Percentiles rank a stretch among this genome's conserved stretches.
phyloP scores from a whole-genome alignment of 2,888 invertebrate genomes.

The Sarcophaga rosellei region DNA sequence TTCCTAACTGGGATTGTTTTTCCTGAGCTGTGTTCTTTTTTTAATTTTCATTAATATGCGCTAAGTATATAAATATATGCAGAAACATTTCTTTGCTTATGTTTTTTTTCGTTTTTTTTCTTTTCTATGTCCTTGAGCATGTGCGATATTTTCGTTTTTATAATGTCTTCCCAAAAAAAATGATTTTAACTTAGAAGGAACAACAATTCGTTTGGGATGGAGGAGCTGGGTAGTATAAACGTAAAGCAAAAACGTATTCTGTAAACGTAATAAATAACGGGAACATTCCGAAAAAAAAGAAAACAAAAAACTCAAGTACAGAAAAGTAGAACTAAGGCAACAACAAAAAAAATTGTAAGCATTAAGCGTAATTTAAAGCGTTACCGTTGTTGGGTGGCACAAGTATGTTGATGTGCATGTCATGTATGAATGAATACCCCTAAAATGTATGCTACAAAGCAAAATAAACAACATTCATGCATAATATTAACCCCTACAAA shows the following conservation, averaged over 20 bases:
- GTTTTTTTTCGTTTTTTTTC: no score
- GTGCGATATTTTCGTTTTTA: slow-evolving; percentile 35
- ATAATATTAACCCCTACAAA: slow-evolving; percentile 46
- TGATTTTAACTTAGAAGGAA: not conserved
- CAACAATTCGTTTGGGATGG: not conserved
- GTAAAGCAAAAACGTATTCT: not conserved
- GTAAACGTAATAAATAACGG: slow-evolving; percentile 33
- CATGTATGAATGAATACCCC: slow-evolving; percentile 31
- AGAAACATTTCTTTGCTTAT: not conserved
- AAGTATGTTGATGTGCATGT: not conserved
- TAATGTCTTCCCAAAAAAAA: not conserved
- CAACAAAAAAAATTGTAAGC: slow-evolving; percentile 3
- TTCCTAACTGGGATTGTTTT: not conserved
- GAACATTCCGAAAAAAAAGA: not conserved
- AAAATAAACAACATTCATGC: slow-evolving; percentile 50
- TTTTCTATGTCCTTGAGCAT: slow-evolving; percentile 9
- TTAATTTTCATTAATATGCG: not conserved
- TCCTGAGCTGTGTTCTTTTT: not conserved
- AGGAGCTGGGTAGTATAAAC: not conserved
- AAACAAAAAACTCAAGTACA: not conserved
- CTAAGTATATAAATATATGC: not conserved
- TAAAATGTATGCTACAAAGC: slow-evolving; percentile 48
- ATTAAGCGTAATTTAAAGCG: slow-evolving; percentile 30
- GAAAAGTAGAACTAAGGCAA: not conserved
- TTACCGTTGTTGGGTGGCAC: slow-evolving; percentile 9